Evolutionary conservation across 2,888 invertebrate species (phyloP), one percentile per base, ranked within the genome.

Genomic region (Tyria jacobaeae): DNA sequence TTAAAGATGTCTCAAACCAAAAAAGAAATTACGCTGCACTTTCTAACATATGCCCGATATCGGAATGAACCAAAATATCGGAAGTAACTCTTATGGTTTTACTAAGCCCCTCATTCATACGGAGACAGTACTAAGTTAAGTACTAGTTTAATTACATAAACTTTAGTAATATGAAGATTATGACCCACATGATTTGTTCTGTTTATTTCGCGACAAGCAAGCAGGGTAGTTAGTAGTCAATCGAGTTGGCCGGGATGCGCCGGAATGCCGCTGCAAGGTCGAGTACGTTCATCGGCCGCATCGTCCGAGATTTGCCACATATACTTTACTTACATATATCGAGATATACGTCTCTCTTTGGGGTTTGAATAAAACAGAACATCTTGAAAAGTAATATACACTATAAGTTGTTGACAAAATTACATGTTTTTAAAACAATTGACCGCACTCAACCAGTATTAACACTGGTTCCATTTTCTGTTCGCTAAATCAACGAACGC

Each of bases 201-300:
- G 47, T 59, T 58, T 17, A 41, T 51, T 47, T 53, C 53, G 48
- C 10, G 17, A 39, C 47, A 53, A 52, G 44, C 34, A 47, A 52
- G 52, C n/a, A n/a, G n/a, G n/a, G n/a, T n/a, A n/a, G n/a, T n/a
- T n/a, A n/a, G n/a, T n/a, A n/a, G n/a, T n/a, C n/a, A n/a, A n/a
- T n/a, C n/a, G n/a, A n/a, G n/a, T n/a, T 44, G 39, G 61, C 52
- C 64, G 52, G 68, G 73, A 75, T 64, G 64, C 70, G 61, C 54
- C 73, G 86, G 90, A 90, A 92, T 91, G 89, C 87, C 73, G 80
- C 71, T 76, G 82, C 91, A 89, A 92, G 92, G 91, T 89, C 91
- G 89, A 73, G 85, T 79, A 83, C 90, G 90, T 90, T 88, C 90
- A 89, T 88, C 87, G 89, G 81, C 90, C 89, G 82, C 78, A 75